Evolutionary conservation across 1,140 invertebrate genomes (phyloP).

Genomic region (Zaprionus camerounensis): DNA sequence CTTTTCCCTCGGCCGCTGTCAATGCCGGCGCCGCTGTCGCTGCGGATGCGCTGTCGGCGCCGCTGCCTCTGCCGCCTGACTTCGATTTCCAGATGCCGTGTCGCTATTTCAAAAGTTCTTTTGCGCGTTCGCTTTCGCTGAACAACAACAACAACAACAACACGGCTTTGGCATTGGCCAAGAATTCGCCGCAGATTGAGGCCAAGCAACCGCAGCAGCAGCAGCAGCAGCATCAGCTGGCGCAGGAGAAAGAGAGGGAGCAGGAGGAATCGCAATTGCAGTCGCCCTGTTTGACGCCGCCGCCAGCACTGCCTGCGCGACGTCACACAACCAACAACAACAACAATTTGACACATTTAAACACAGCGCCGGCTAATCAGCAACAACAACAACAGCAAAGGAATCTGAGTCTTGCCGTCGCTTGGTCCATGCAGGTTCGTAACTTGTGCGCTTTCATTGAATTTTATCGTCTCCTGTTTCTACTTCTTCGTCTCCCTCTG

Average conservation of each 20-base stretch:
- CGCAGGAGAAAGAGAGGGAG: constrained; percentile 3
- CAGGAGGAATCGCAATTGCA: constrained; percentile 44
- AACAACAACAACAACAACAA: constrained; percentile 64
- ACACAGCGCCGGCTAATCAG: constrained; percentile 57
- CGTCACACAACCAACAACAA: constrained; percentile 60
- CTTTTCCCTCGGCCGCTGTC: constrained; percentile 18
- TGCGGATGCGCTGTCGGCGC: constrained; percentile 14
- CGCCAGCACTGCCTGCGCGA: constrained; percentile 70
- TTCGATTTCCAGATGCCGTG: constrained; percentile 83
- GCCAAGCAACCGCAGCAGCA: constrained; percentile 47
- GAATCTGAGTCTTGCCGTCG: constrained; percentile 53
- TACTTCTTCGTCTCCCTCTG: constrained; percentile 7
- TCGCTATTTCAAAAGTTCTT: constrained; percentile 83
- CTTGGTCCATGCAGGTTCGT: constrained; percentile 60
- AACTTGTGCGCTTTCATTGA: constrained; percentile 53
- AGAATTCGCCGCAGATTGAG: constrained; percentile 64
- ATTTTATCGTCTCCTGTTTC: constrained; percentile 31
- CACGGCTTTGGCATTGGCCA: constrained; percentile 61
- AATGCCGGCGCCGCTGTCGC: constrained; percentile 19
- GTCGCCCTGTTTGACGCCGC: constrained; percentile 56
- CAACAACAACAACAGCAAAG: constrained; percentile 36
- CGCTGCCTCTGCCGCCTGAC: constrained; percentile 46
- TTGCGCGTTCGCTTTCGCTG: constrained; percentile 83
- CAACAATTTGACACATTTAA: constrained; percentile 64
- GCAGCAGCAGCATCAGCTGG: constrained; percentile 16